phyloP scores from a whole-genome alignment of 2,797 vertebrate genomes.

The Cyclura pinguis region DNA sequence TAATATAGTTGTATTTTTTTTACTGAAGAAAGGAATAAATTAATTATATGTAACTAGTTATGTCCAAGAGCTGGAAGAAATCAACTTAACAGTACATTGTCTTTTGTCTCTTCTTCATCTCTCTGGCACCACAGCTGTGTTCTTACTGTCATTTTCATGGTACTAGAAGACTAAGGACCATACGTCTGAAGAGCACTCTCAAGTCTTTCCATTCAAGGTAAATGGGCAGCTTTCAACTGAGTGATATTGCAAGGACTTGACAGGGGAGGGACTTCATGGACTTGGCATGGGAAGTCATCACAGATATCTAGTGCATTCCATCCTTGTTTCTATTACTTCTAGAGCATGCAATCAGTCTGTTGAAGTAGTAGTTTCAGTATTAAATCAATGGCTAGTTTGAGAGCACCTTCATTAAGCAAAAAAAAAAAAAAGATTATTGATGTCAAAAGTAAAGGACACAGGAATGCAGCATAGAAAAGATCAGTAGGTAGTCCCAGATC shows the following conservation, averaged over 20 bases:
- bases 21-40: too few relatives aligned
- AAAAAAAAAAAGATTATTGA: not conserved
- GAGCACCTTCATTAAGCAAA: slow-evolving; percentile 3
- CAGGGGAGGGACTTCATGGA: not conserved
- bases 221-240: not conserved
- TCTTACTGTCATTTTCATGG: too few relatives aligned
- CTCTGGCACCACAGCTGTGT: too few relatives aligned
- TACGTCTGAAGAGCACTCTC: too few relatives aligned
- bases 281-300: not conserved
- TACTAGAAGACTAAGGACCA: too few relatives aligned
- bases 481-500: not conserved
- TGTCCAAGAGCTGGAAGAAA: too few relatives aligned
- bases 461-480: not conserved
- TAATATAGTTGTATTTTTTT: too few relatives aligned
- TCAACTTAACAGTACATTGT: too few relatives aligned
- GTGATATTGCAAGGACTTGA: not conserved
- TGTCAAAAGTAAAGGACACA: not conserved
- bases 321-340: not conserved
- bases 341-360: not conserved
- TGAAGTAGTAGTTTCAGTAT: not conserved
- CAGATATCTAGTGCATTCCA: too few relatives aligned
- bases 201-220: not conserved
- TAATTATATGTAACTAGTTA: too few relatives aligned
- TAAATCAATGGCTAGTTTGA: not conserved
- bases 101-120: too few relatives aligned